phyloP scores from a whole-genome alignment of 2,113 vertebrate genomes.

The Carassius carassius region DNA sequence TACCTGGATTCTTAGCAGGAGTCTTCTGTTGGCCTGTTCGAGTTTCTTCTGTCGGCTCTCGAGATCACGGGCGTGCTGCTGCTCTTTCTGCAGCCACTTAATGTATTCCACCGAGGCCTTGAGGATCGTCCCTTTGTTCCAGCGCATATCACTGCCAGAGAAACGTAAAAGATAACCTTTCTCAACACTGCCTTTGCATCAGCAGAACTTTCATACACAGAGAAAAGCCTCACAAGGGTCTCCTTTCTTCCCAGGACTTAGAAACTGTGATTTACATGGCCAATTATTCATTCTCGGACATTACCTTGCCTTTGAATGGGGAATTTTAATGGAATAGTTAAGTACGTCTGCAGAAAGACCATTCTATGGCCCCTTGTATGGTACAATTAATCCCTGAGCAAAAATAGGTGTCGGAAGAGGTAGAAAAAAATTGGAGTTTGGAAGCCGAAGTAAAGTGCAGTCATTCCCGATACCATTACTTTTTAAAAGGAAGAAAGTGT shows the following conservation, averaged over 20 bases:
- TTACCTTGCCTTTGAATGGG: conserved; percentile 92
- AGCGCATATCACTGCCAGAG: conserved; percentile 94
- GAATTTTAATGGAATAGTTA: conserved; percentile 99
- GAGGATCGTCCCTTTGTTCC: conserved; percentile 99
- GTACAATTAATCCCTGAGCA: conserved; percentile 98
- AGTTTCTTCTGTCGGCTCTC: conserved; percentile 95
- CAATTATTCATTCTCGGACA: conserved; percentile 98
- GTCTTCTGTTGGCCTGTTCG: conserved; percentile 90
- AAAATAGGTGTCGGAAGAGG: conserved; percentile 90
- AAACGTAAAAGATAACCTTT: conserved; percentile 87
- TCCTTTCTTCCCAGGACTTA: conserved; percentile 84
- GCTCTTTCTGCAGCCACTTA: conserved; percentile 99
- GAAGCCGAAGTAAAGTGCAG: conserved; percentile 68
- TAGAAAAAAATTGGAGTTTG: conserved; percentile 61
- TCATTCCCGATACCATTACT: conserved; percentile 75
- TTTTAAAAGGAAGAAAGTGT: conserved; percentile 66
- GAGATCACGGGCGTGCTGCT: conserved; percentile 92
- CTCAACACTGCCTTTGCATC: conserved; percentile 83
- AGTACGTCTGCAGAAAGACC: conserved; percentile 80
- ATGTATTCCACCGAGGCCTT: conserved; percentile 99
- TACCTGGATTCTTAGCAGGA: conserved; percentile 96
- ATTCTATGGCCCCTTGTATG: conserved; percentile 85
- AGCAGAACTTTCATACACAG: conserved; percentile 84
- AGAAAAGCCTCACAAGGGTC: conserved; percentile 84
- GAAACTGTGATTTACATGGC: conserved; percentile 96